Evolutionary conservation across 2,113 vertebrate genomes (phyloP).

Genomic region (Corvus hawaiiensis): DNA sequence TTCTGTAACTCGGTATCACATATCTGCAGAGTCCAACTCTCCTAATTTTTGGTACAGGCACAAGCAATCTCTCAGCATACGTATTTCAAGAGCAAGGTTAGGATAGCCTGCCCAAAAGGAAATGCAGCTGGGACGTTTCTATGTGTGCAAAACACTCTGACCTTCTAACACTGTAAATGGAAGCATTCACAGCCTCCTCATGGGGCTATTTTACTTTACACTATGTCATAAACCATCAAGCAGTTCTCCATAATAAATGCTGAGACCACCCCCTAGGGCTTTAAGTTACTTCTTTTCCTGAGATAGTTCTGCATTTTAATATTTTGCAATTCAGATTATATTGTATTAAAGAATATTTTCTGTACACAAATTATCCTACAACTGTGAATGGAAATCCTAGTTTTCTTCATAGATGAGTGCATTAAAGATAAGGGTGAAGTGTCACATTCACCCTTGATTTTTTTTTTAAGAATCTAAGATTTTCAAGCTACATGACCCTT

Average conservation of each 20-base stretch:
- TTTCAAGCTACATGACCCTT: not conserved
- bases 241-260: not conserved
- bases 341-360: not conserved
- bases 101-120: not conserved
- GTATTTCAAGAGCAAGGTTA: not conserved
- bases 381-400: not conserved
- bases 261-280: not conserved
- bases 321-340: not conserved
- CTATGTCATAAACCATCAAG: not conserved
- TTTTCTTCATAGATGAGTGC: not conserved
- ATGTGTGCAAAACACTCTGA: not conserved
- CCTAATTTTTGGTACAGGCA: not conserved
- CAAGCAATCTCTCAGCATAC: not conserved
- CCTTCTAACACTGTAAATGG: not conserved
- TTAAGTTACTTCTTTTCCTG: not conserved
- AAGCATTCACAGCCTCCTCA: not conserved
- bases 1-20: not conserved
- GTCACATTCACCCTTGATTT: not conserved
- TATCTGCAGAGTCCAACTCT: not conserved
- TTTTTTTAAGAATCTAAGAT: not conserved
- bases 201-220: not conserved
- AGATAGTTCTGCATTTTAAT: not conserved
- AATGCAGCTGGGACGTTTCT: not conserved
- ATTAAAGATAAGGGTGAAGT: not conserved
- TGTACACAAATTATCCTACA: not conserved